Base-by-base conservation (phyloP, 2,113 vertebrate genomes). In the Urocynchramus pylzowi region DNA sequence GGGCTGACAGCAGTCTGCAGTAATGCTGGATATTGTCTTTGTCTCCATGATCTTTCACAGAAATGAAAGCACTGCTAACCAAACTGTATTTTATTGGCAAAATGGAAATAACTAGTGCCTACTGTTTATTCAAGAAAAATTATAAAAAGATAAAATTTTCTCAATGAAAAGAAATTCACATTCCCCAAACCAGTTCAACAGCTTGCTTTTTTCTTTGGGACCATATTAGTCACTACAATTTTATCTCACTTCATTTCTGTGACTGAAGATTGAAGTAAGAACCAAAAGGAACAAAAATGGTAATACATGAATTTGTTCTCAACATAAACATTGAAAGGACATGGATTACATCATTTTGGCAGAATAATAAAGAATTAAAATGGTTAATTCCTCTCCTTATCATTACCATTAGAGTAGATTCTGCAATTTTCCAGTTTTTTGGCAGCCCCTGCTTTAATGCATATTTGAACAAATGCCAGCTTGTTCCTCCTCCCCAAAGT, bases 381-480 rank as follows among this genome's bases (percentile, higher is more conserved):
- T 70, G 30, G 45, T 86, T 91, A 93, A 77, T 91, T 91, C 28
- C 39, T 94, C 70, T 75, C n/a, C 57, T 94, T 91, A 91, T 94
- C 93, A 14, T 78, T 84, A 61, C 21, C 44, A 61, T 85, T 70
- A 35, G 39, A 82, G 74, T 44, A 73, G 52, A 70, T 88, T 84
- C 68, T 93, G 33, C 57, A 88, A 2, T 88, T 87, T 86, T 91
- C 63, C 8, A 35, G 6, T 2, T 95, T 95, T 95, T 87, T 95
- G 95, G 91, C 91, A 95, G 21, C 52, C 49, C 21, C 3, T 19
- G 82, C 18, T 67, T 81, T 92, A 89, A 90, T 54, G 57, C 61
- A 70, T 87, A 73, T 90, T 96, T 97, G 89, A 94, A 81, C 67
- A 85, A 83, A 79, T 27, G 74, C 87, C 95, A 95, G 30, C 35